Evolutionary conservation across 2,113 vertebrate genomes (phyloP).

Genomic region (Hippopotamus amphibius): DNA sequence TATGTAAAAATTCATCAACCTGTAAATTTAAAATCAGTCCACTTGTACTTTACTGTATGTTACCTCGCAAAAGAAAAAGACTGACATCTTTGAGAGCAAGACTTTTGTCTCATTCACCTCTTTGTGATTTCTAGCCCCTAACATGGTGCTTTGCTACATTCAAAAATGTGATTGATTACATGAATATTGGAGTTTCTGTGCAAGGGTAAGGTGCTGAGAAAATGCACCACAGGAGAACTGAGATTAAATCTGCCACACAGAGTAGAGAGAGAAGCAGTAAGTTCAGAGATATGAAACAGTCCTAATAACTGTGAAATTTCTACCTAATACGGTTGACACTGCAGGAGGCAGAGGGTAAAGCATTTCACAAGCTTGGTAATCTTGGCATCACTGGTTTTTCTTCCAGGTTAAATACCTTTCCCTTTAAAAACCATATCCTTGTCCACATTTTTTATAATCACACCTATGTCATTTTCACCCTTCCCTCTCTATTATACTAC

Average conservation of each 20-base stretch:
- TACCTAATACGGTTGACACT: not conserved
- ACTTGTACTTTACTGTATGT: not conserved
- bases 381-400: not conserved
- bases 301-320: not conserved
- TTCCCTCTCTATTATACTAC: not conserved
- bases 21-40: not conserved
- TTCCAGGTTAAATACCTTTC: slow-evolving; percentile 6
- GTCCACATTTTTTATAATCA: not conserved
- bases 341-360: not conserved
- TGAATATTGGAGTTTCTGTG: not conserved
- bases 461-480: not conserved
- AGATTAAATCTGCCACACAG: not conserved
- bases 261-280: not conserved
- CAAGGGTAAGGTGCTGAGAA: not conserved
- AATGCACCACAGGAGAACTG: not conserved
- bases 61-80: not conserved
- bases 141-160: not conserved
- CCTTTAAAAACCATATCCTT: slow-evolving; percentile 1
- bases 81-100: not conserved
- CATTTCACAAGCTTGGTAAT: not conserved
- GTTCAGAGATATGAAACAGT: not conserved
- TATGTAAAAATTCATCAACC: not conserved
- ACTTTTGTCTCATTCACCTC: not conserved
- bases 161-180: not conserved
- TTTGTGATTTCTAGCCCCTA: not conserved